Conservation (phyloP, 2,888 invertebrate genomes). For the Tromatobia lineatoria region DNA sequence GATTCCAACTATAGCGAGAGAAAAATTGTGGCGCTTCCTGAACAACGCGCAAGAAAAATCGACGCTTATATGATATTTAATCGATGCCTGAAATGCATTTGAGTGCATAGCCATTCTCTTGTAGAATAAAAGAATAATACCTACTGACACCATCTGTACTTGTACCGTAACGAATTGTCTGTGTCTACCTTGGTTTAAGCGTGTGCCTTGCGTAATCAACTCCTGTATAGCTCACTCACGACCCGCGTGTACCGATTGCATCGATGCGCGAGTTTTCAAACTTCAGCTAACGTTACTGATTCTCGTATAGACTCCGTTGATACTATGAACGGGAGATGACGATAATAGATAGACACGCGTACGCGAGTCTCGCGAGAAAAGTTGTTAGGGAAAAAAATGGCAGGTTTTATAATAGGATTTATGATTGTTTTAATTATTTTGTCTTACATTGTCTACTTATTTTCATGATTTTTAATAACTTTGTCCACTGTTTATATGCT, state of each 20-base stretch:
- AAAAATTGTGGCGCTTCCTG: background rate
- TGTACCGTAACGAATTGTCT: slow-evolving; percentile 3
- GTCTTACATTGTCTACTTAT: too few relatives aligned
- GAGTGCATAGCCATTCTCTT: background rate
- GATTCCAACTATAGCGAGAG: too few relatives aligned
- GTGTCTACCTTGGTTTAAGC: slow-evolving; percentile 13
- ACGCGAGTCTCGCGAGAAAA: slow-evolving; percentile 28
- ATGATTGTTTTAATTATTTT: background rate
- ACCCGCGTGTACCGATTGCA: slow-evolving; percentile 50
- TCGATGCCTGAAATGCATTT: background rate
- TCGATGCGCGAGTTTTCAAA: slow-evolving; percentile 44
- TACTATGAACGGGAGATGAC: slow-evolving; percentile 45
- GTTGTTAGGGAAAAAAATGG: background rate
- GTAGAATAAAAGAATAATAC: background rate
- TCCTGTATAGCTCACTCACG: slow-evolving; percentile 21
- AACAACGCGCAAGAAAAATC: background rate
- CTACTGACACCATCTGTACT: slow-evolving; percentile 20
- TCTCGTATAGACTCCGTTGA: background rate
- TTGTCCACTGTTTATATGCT: background rate
- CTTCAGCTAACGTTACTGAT: background rate
- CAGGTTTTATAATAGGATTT: slow-evolving; percentile 5
- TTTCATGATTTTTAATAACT: too few relatives aligned
- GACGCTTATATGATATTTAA: background rate
- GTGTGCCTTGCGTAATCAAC: slow-evolving; percentile 45
- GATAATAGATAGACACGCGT: slow-evolving; percentile 48